Evolutionary conservation across 1,140 invertebrate species (phyloP).

Genomic region (Drosophila sucinea): DNA sequence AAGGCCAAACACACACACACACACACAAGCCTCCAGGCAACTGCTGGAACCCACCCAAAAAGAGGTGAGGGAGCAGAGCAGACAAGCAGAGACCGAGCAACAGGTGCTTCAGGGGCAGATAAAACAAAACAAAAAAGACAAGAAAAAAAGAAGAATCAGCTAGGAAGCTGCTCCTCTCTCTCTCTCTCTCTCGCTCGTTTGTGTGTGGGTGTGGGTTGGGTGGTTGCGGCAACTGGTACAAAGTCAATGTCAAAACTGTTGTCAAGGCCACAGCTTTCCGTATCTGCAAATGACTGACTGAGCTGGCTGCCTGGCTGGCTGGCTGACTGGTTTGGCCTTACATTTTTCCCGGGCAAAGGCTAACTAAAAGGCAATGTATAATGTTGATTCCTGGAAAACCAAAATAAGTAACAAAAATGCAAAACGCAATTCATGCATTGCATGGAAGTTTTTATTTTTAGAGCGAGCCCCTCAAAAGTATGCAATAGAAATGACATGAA

Average conservation of each 20-base stretch:
- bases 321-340: background rate
- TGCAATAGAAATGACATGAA: background rate
- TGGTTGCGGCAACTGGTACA: background rate
- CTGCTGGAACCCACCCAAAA: background rate
- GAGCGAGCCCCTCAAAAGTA: background rate
- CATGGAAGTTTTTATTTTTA: too few relatives aligned
- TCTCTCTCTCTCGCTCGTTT: constrained; percentile 12
- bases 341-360: background rate
- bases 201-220: background rate
- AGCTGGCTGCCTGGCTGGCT: background rate
- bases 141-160: constrained; percentile 30
- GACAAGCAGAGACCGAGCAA: constrained; percentile 9
- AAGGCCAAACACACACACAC: background rate
- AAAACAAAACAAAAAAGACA: constrained; percentile 16
- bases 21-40: background rate
- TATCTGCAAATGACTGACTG: constrained; percentile 4
- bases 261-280: constrained; percentile 39
- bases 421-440: too few relatives aligned
- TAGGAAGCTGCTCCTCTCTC: constrained; percentile 35
- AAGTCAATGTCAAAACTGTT: constrained; percentile 53
- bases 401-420: too few relatives aligned
- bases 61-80: background rate
- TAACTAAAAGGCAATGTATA: background rate
- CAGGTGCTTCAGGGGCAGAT: constrained; percentile 30
- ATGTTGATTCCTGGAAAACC: too few relatives aligned